Conservation (phyloP, 1,140 invertebrate species). For the Steinernema feltiae region DNA sequence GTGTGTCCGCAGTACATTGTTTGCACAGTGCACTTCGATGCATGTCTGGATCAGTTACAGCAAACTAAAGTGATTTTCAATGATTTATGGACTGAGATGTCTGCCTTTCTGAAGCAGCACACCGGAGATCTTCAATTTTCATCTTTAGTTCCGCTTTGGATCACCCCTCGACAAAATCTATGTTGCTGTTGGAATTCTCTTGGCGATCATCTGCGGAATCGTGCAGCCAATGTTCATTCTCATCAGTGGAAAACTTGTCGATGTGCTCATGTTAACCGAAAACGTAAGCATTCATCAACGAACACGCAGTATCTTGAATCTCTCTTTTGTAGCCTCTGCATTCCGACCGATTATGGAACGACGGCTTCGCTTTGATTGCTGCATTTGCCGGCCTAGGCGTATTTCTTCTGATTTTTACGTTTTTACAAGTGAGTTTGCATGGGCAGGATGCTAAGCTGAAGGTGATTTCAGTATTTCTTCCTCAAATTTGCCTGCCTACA, state of each 20-base stretch:
- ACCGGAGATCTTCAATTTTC: neutral
- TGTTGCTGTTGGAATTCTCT: neutral
- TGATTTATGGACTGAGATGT: too few species aligned
- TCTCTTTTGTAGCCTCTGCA: neutral
- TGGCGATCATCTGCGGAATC: neutral
- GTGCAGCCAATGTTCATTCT: neutral
- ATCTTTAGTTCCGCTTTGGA: neutral
- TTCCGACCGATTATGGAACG: neutral
- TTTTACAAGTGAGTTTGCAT: neutral
- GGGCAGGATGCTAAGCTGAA: neutral
- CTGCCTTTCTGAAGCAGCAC: too few species aligned
- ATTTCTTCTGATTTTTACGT: neutral
- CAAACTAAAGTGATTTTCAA: too few species aligned
- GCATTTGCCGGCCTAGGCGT: constrained; percentile 1
- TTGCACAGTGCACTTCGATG: too few species aligned
- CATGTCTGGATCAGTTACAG: too few species aligned
- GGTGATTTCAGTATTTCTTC: neutral
- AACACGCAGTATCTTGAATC: neutral
- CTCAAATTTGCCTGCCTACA: constrained; percentile 47
- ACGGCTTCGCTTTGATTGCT: neutral
- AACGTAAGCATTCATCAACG: neutral
- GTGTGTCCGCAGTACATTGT: too few species aligned
- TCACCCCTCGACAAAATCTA: neutral
- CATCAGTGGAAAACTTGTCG: neutral
- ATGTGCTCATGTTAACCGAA: neutral